Percentiles rank a stretch among this genome's conserved stretches.
Conservation (phyloP, 1,140 invertebrate genomes). For the Pinna nobilis region DNA sequence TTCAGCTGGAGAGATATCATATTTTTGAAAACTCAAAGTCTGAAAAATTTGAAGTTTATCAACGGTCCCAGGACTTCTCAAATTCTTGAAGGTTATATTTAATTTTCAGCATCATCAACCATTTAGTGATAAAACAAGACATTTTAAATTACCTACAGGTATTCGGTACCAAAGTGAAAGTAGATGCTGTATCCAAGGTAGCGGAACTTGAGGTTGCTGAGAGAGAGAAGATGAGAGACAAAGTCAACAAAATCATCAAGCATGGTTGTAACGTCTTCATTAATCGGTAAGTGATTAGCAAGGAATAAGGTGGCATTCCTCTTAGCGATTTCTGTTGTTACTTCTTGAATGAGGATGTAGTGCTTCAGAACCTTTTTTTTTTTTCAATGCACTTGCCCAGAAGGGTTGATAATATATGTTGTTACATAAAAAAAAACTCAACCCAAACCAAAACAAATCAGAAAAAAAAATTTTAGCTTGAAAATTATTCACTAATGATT, state of each 20-base stretch:
- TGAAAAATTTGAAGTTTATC: too few relatives aligned
- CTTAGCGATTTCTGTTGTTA: too few relatives aligned
- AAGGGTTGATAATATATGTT: neutral
- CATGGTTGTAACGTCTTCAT: conserved; percentile 99
- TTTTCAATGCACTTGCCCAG: neutral
- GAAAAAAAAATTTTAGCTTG: too few relatives aligned
- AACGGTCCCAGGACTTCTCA: too few relatives aligned
- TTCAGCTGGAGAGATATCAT: too few relatives aligned
- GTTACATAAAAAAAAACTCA: too few relatives aligned
- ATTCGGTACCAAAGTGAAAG: conserved; percentile 98
- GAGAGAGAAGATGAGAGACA: conserved; percentile 99
- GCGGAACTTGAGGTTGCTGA: conserved; percentile 98
- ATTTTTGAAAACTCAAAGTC: too few relatives aligned
- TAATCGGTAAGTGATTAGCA: conserved; percentile 84
- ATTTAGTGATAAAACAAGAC: too few relatives aligned
- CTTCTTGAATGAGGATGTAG: neutral
- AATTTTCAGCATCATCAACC: too few relatives aligned
- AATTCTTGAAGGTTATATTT: too few relatives aligned
- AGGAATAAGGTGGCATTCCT: neutral
- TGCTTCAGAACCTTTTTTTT: neutral
- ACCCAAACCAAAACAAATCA: too few relatives aligned
- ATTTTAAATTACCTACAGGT: conserved; percentile 74
- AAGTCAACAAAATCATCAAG: conserved; percentile 97
- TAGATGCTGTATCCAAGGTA: conserved; percentile 98
- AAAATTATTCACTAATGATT: too few relatives aligned